Evolutionary conservation across 2,113 vertebrate species (phyloP).

Genomic region (Cavia aperea): DNA sequence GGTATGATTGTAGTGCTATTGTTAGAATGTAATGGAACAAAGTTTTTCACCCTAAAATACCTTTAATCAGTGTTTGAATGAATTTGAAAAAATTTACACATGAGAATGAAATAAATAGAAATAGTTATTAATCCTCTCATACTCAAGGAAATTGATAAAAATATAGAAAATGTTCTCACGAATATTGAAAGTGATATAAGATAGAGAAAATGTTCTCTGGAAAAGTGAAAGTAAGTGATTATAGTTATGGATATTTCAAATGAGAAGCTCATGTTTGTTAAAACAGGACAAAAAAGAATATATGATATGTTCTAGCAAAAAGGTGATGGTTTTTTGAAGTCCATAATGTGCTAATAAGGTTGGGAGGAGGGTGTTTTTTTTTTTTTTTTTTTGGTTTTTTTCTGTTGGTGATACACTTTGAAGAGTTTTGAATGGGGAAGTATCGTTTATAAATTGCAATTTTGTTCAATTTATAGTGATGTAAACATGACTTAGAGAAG

Average conservation of each 20-base stretch:
- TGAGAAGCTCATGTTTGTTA: not conserved
- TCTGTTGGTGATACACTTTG: not conserved
- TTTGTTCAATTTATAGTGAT: not conserved
- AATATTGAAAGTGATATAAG: not conserved
- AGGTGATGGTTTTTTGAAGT: not conserved
- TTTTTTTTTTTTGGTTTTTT: not conserved
- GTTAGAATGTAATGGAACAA: not conserved
- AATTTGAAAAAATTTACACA: not conserved
- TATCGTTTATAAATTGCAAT: not conserved
- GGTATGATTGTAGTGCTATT: slow-evolving; percentile 77
- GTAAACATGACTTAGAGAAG: not conserved
- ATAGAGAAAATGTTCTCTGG: too few relatives aligned
- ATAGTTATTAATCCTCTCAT: not conserved
- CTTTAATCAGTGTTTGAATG: not conserved
- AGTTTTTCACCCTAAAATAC: not conserved
- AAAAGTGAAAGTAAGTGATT: not conserved
- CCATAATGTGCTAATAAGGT: not conserved
- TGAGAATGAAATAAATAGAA: not conserved
- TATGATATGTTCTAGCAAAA: not conserved
- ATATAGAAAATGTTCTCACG: not conserved
- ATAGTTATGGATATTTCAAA: not conserved
- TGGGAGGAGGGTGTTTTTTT: not conserved
- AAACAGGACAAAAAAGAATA: not conserved
- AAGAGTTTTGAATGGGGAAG: not conserved
- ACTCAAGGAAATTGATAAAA: not conserved